Evolutionary conservation across 1,140 invertebrate species (phyloP), one percentile per base, ranked within the genome.

Genomic region (Andricus grossulariae): DNA sequence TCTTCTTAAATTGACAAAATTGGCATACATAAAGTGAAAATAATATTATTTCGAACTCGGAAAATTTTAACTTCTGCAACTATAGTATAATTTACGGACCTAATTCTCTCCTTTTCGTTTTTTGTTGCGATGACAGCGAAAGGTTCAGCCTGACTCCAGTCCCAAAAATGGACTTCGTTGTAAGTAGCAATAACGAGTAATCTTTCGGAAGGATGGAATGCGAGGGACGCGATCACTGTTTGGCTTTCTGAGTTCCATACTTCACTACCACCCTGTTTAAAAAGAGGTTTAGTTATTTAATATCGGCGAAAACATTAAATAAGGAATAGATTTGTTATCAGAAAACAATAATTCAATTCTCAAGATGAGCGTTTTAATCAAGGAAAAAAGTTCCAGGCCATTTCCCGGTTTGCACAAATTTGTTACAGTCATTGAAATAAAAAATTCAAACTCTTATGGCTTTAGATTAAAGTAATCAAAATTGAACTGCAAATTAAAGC

Each of bases 91-190:
- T 57, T 70, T 54, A 88, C 90, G 84, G 91, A 95, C 94, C 94
- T 93, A 82, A 96, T 95, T 94, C 96, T 96, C 90, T 96, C 95
- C 87, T 94, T 94, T 18, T 93, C 92, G 87, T 93, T 94, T 78
- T 92, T 93, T 54, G 95, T 96, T 21, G 92, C 92, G 72, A 94
- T 93, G 85, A 94, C 93, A 52, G 94, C 94, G 88, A 97, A 96
- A 0, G 96, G 97, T 83, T 95, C 92, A 0, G 94, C 92, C 80
- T 94, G 92, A 86, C 93, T 95, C 97, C 97, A 98, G 86, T 98
- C 96, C 97, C 97, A 98, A 90, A 98, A 97, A 88, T 96, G 95
- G 18, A 98, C 91, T 88, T 96, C 94, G 92, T 97, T 97, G 83
- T 93, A 94, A 1, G 96, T 96, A 19, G 97, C 97, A 83, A 98